phyloP scores from a whole-genome alignment of 2,888 invertebrate species.

The Muschampia plurimacula region DNA sequence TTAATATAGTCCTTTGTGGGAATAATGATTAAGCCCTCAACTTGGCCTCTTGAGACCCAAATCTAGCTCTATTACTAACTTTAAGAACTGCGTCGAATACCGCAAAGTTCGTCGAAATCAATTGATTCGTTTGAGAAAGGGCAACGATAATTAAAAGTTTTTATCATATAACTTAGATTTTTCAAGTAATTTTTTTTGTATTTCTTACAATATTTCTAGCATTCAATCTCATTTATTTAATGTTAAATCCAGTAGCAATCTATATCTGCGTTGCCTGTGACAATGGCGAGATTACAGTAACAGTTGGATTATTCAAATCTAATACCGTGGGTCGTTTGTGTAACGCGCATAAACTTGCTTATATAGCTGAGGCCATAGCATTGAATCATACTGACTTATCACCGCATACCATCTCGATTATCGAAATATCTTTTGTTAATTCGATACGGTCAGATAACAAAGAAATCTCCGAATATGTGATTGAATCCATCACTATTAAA shows the following conservation, averaged over 20 bases:
- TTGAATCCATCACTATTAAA: slow-evolving; percentile 23
- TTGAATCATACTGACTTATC: slow-evolving; percentile 52
- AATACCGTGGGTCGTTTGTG: slow-evolving; percentile 59
- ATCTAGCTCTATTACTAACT: too few species aligned
- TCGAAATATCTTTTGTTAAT: slow-evolving; percentile 38
- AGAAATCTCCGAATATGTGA: slow-evolving; percentile 24
- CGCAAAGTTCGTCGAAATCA: too few species aligned
- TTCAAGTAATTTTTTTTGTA: too few species aligned
- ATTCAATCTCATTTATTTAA: too few species aligned
- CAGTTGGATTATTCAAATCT: slow-evolving; percentile 75
- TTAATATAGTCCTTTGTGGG: too few species aligned
- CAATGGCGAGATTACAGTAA: slow-evolving; percentile 64
- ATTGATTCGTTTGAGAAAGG: too few species aligned
- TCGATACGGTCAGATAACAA: slow-evolving; percentile 28
- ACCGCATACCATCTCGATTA: slow-evolving; percentile 51
- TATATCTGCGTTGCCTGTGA: slow-evolving; percentile 43
- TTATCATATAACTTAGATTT: too few species aligned
- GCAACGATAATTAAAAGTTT: too few species aligned
- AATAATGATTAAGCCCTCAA: too few species aligned
- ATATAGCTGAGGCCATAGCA: slow-evolving; percentile 48
- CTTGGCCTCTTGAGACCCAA: too few species aligned
- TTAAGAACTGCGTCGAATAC: too few species aligned
- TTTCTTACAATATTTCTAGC: too few species aligned
- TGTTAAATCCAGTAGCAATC: slow-evolving; percentile 13
- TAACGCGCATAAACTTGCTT: slow-evolving; percentile 49